phyloP scores from a whole-genome alignment of 2,888 invertebrate species.

The Drosophila demipolita region DNA sequence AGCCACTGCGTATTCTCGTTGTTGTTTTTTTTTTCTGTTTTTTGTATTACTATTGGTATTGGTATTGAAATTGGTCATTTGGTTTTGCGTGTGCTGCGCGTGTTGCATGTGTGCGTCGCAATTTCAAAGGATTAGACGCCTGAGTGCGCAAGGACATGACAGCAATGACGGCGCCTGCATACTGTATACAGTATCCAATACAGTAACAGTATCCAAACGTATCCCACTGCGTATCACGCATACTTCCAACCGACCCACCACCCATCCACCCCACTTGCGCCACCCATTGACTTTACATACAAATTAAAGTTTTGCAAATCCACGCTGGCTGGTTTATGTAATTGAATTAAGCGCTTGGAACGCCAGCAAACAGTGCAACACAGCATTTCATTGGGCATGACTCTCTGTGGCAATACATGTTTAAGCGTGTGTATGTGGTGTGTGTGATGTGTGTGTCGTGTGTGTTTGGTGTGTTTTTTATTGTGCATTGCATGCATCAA shows the following conservation, averaged over 20 bases:
- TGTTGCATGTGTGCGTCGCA: slow-evolving; percentile 48
- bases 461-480: neutral
- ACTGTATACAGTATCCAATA: slow-evolving; percentile 8
- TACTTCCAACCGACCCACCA: neutral
- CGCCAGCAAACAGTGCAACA: slow-evolving; percentile 26
- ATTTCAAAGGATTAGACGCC: slow-evolving; percentile 80
- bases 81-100: slow-evolving; percentile 9
- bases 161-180: slow-evolving; percentile 46
- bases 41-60: neutral
- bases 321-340: slow-evolving; percentile 66
- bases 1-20: slow-evolving; percentile 46
- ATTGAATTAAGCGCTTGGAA: slow-evolving; percentile 68
- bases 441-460: slow-evolving; percentile 1
- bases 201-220: neutral
- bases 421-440: slow-evolving; percentile 2
- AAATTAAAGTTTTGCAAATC: slow-evolving; percentile 70
- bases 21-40: slow-evolving; percentile 4
- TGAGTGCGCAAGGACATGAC: slow-evolving; percentile 73
- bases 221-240: neutral
- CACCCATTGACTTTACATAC: slow-evolving; percentile 73
- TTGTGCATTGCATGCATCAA: slow-evolving; percentile 16
- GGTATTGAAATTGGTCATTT: slow-evolving; percentile 25
- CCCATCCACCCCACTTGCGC: neutral
- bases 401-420: slow-evolving; percentile 12
- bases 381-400: slow-evolving; percentile 49